A percentile compares a stretch with the other conserved stretches of the same genome.
These are phyloP conservation scores for Columba janthina DNA, from an alignment of 2,113 vertebrate species.

Conservation along the genomic window DNA sequence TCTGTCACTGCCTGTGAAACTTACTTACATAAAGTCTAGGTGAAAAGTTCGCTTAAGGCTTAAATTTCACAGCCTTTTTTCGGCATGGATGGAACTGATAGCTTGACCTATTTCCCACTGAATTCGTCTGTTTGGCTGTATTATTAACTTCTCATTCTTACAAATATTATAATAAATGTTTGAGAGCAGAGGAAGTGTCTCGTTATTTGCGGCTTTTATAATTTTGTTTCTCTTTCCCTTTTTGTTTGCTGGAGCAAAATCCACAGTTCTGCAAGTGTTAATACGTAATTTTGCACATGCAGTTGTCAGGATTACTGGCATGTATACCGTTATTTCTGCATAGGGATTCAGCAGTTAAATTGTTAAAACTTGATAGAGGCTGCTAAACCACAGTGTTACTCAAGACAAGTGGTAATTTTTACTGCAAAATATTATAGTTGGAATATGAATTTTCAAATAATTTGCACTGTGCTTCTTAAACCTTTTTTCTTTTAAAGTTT, in stretches of 20 bases:
- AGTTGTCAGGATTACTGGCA: neutral
- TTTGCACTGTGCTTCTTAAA: neutral
- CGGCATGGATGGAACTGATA: neutral
- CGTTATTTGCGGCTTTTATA: neutral
- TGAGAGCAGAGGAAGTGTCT: neutral
- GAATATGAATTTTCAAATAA: neutral
- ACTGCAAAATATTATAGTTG: neutral
- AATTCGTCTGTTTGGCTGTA: neutral
- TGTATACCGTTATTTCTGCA: neutral
- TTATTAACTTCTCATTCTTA: neutral
- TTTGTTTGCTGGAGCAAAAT: neutral
- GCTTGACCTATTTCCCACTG: neutral
- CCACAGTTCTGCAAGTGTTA: neutral
- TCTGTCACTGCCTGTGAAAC: neutral
- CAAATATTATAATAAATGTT: neutral
- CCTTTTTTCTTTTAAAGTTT: neutral
- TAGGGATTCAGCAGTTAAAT: neutral
- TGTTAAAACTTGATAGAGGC: neutral
- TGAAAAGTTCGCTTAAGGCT: neutral
- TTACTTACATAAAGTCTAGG: neutral
- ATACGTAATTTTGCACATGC: neutral
- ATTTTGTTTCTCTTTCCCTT: neutral
- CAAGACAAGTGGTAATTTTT: neutral
- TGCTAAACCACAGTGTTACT: neutral
- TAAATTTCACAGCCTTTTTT: constrained; percentile 2